These are phyloP conservation scores for Tursiops truncatus DNA, from an alignment of 2,113 vertebrate genomes.

Conservation along the genomic window DNA sequence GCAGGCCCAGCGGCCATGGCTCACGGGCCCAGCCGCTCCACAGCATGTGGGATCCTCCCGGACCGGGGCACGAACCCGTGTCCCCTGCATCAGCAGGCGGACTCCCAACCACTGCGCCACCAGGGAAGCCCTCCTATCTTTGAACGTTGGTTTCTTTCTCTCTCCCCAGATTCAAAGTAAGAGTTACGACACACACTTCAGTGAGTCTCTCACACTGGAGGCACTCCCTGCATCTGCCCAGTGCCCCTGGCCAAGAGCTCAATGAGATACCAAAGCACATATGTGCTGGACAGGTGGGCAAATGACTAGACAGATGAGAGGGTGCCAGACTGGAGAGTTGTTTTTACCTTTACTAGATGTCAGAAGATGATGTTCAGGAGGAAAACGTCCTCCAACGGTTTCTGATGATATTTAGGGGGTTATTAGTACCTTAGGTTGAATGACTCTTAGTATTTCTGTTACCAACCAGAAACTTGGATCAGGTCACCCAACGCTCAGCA, in stretches of 20 bases:
- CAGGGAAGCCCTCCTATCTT: background rate
- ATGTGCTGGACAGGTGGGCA: accelerated
- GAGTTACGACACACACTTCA: too few species aligned
- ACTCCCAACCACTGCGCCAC: too few species aligned
- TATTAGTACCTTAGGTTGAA: background rate
- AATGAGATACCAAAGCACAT: background rate
- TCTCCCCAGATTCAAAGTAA: background rate
- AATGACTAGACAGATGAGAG: background rate
- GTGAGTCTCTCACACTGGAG: too few species aligned
- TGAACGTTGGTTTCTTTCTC: background rate
- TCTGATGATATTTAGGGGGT: background rate
- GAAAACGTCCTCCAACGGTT: background rate
- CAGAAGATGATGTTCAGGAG: background rate
- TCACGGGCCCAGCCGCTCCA: too few species aligned
- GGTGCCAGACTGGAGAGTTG: background rate
- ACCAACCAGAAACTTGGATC: background rate
- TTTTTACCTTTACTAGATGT: background rate
- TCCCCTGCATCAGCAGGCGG: too few species aligned
- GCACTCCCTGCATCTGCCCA: background rate
- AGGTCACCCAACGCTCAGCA: background rate
- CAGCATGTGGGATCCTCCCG: too few species aligned
- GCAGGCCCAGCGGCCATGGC: too few species aligned
- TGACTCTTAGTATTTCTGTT: background rate
- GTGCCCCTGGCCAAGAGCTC: background rate
- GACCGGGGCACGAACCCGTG: too few species aligned